Base-by-base conservation (phyloP, 2,797 vertebrate species). In the Urocyon cinereoargenteus region DNA sequence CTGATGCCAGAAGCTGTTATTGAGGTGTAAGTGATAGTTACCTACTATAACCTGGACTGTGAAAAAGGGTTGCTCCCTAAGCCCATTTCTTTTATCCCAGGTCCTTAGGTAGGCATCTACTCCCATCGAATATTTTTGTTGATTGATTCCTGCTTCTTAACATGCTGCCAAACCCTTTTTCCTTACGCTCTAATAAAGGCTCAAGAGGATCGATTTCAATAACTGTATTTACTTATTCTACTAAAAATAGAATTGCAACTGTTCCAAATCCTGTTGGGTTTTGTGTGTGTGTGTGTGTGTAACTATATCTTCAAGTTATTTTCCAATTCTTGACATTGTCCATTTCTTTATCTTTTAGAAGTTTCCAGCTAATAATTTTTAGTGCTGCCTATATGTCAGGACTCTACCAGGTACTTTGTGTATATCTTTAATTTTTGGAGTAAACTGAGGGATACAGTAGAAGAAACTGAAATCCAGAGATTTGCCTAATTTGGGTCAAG, bases 141-240 rank as follows among this genome's bases (percentile, higher is more conserved):
- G 26, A 53, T 34, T 93, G 87, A 87, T 81, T 93, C 14, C 62
- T 57, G 18, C 9, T 94, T 87, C 24, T 91, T 70, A 70, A 81
- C 6, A 84, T 62, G 31, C 36, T 83, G 53, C 16, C 53, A 82
- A 77, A 82, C n/a, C 11, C 11, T 55, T 5, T 94, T 2, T 79
- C 64, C 5, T 21, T 78, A 9, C 7, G 18, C 28, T 83, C 40
- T 66, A 77, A 89, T 61, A 92, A 91, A 79, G 15, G 68, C 36
- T 75, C 49, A 40, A 81, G 21, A 86, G 2, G 26, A 53, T 77
- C 19, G 4, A 91, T 93, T 90, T 95, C 26, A 53, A 40, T 86
- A 89, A 40, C 8, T 68, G 2, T 82, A 70, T 70, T 78, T 92
- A 88, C 11, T 94, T 93, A 61, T 89, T 91, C 93, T 79, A 91